Percentiles rank a stretch among this genome's conserved stretches.
These are phyloP conservation scores for Craseonycteris thonglongyai DNA, from an alignment of 2,113 vertebrate genomes.

Conservation along the genomic window DNA sequence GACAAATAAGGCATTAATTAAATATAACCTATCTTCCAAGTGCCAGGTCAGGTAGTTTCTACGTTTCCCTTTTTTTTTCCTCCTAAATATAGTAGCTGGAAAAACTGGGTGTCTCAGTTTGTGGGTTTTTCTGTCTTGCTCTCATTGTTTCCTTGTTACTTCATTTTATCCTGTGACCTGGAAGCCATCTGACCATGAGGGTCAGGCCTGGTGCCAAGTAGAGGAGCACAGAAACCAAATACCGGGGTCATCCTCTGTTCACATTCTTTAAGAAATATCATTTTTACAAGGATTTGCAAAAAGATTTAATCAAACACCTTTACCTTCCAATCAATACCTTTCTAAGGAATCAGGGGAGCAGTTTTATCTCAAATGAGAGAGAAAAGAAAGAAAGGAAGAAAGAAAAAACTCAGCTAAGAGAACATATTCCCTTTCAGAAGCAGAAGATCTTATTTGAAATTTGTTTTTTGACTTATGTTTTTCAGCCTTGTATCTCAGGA, in stretches of 20 bases:
- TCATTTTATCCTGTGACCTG: neutral
- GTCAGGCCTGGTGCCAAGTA: neutral
- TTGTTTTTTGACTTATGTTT: conserved; percentile 67
- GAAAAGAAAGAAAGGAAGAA: neutral
- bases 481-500: conserved; percentile 32
- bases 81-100: neutral
- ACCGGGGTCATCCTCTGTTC: neutral
- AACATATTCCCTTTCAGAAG: neutral
- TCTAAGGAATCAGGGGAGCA: neutral
- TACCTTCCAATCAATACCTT: neutral
- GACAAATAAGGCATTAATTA: neutral
- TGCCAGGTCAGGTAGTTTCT: neutral
- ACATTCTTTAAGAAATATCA: conserved; percentile 45
- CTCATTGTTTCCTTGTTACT: neutral
- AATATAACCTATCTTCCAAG: neutral
- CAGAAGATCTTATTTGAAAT: conserved; percentile 55
- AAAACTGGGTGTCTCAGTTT: neutral
- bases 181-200: neutral
- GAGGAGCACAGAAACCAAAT: neutral
- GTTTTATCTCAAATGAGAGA: neutral
- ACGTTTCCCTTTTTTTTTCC: neutral
- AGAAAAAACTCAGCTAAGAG: neutral
- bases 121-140: neutral
- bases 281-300: conserved; percentile 4
- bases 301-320: neutral